phyloP scores from a whole-genome alignment of 2,113 vertebrate genomes.

The Promerops cafer region DNA sequence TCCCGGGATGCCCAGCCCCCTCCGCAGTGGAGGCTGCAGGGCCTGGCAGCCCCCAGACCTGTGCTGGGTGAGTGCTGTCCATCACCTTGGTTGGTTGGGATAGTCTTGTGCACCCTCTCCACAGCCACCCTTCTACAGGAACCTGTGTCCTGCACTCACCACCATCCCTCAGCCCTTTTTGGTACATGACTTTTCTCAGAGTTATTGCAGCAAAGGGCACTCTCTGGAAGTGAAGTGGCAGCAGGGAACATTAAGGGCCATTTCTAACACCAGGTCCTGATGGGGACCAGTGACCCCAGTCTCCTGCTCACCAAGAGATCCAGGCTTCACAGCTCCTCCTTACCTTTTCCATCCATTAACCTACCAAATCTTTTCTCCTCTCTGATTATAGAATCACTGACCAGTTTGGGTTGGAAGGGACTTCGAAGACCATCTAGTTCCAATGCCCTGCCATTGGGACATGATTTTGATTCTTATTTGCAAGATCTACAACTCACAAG shows the following conservation, averaged over 20 bases:
- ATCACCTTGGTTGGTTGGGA: background rate
- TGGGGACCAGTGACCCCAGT: background rate
- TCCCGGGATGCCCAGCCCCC: fast-evolving
- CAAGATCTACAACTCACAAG: background rate
- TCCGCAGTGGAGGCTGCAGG: background rate
- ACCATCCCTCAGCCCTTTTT: background rate
- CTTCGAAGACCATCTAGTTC: background rate
- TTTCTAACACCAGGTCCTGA: background rate
- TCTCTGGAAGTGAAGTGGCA: background rate
- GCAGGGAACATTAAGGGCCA: background rate
- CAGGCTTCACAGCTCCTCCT: background rate
- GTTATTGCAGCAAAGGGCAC: background rate
- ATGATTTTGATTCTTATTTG: background rate
- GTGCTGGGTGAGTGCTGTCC: background rate
- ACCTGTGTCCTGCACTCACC: fast-evolving
- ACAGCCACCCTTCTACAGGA: background rate
- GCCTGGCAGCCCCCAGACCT: fast-evolving
- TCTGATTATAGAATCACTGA: background rate
- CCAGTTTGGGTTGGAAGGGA: background rate
- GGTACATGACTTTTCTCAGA: fast-evolving
- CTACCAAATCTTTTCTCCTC: background rate
- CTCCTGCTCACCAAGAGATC: background rate
- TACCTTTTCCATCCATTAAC: background rate
- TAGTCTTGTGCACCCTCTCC: fast-evolving
- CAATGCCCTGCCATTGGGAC: background rate